These are phyloP conservation scores for Plecturocebus donacophilus DNA, from an alignment of 2,113 vertebrate species.

Conservation along the genomic window DNA sequence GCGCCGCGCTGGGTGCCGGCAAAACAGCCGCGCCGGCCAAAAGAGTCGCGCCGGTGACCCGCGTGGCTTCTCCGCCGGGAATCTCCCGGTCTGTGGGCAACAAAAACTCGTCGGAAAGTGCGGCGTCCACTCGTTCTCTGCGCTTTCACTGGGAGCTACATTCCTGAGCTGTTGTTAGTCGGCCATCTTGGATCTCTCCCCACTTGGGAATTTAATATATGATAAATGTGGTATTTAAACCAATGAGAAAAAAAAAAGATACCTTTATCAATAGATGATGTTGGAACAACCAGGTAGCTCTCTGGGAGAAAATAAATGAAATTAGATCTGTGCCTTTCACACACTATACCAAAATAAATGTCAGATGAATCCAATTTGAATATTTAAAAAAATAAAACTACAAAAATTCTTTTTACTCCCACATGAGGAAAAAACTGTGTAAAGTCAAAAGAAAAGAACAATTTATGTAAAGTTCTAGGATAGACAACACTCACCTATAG, in stretches of 20 bases:
- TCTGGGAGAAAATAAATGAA: background rate
- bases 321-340: constrained; percentile 17
- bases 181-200: too few relatives aligned
- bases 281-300: background rate
- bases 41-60: too few relatives aligned
- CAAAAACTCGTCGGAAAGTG: too few relatives aligned
- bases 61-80: too few relatives aligned
- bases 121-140: too few relatives aligned
- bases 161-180: too few relatives aligned
- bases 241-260: constrained; percentile 21
- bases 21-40: too few relatives aligned
- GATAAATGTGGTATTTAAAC: background rate
- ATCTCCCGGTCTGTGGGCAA: too few relatives aligned
- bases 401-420: constrained; percentile 16
- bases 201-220: background rate
- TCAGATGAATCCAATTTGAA: constrained; percentile 30
- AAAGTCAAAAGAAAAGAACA: background rate
- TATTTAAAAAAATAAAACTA: background rate
- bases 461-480: background rate
- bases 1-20: too few relatives aligned
- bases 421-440: background rate
- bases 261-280: background rate
- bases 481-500: background rate
- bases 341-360: background rate
- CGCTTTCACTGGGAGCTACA: too few relatives aligned